phyloP scores from a whole-genome alignment of 2,113 vertebrate genomes.

The Oryzias melastigma region DNA sequence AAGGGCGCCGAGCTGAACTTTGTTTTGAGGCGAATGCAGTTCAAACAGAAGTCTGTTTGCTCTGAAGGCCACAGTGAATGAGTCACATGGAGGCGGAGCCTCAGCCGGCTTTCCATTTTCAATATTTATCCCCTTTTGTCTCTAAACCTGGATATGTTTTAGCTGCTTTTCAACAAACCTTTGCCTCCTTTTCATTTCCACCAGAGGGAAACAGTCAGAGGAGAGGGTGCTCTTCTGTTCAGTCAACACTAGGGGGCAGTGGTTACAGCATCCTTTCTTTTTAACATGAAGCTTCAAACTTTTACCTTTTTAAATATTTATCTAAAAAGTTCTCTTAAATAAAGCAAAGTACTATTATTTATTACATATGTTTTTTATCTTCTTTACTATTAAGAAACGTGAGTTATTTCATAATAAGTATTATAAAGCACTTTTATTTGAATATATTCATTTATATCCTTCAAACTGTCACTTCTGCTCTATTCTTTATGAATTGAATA shows the following conservation, averaged over 20 bases:
- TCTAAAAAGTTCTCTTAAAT: too few relatives aligned
- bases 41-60: slow-evolving; percentile 81
- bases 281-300: slow-evolving; percentile 11
- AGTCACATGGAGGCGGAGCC: slow-evolving; percentile 27
- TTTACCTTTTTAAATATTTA: neutral
- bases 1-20: slow-evolving; percentile 43
- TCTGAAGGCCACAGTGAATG: slow-evolving; percentile 75
- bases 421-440: too few relatives aligned
- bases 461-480: too few relatives aligned
- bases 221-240: slow-evolving; percentile 3
- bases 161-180: neutral
- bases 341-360: neutral
- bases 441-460: too few relatives aligned
- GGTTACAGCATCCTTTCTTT: slow-evolving; percentile 28
- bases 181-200: neutral
- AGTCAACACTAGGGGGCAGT: slow-evolving; percentile 67
- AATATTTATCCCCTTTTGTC: slow-evolving; percentile 85
- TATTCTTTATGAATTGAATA: neutral
- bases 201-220: neutral
- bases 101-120: slow-evolving; percentile 64
- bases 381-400: neutral
- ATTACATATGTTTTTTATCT: slow-evolving; percentile 16
- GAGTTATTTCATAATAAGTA: too few relatives aligned
- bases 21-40: slow-evolving; percentile 50
- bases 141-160: slow-evolving; percentile 12